Conservation (phyloP, 2,888 invertebrate genomes). For the Chymomyza fuscimana region DNA sequence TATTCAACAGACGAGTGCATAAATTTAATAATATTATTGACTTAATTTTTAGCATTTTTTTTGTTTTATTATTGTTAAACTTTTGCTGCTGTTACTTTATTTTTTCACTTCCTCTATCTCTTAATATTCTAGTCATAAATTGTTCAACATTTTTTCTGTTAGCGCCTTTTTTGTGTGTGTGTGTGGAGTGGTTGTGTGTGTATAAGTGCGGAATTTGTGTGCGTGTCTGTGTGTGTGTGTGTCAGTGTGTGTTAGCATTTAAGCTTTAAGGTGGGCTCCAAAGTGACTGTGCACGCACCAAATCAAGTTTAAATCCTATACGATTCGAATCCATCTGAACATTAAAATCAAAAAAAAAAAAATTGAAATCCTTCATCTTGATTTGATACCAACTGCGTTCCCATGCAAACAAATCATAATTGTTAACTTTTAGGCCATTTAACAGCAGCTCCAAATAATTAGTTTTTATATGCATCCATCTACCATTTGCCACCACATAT, state of each 20-base stretch:
- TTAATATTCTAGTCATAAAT: neutral
- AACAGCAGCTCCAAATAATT: neutral
- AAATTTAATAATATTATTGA: constrained; percentile 55
- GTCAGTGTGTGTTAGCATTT: constrained; percentile 24
- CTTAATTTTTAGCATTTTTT: neutral
- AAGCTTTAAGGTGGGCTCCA: constrained; percentile 53
- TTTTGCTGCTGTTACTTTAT: neutral
- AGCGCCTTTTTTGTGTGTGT: neutral
- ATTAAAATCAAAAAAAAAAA: too few species aligned
- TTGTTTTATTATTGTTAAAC: neutral
- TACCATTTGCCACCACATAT: too few species aligned
- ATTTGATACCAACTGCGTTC: neutral
- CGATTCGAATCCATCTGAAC: too few species aligned
- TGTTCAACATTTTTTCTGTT: constrained; percentile 30
- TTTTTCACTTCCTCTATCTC: neutral
- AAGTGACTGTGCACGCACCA: constrained; percentile 24
- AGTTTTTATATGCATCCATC: too few species aligned
- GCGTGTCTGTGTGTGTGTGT: constrained; percentile 23
- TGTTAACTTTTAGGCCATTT: neutral
- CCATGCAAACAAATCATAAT: neutral
- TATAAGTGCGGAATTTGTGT: constrained; percentile 17
- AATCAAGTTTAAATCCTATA: neutral
- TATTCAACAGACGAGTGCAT: constrained; percentile 71
- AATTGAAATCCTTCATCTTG: too few species aligned
- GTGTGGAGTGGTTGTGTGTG: constrained; percentile 12